phyloP scores from a whole-genome alignment of 2,797 vertebrate species.

The Cephalopachus bancanus region DNA sequence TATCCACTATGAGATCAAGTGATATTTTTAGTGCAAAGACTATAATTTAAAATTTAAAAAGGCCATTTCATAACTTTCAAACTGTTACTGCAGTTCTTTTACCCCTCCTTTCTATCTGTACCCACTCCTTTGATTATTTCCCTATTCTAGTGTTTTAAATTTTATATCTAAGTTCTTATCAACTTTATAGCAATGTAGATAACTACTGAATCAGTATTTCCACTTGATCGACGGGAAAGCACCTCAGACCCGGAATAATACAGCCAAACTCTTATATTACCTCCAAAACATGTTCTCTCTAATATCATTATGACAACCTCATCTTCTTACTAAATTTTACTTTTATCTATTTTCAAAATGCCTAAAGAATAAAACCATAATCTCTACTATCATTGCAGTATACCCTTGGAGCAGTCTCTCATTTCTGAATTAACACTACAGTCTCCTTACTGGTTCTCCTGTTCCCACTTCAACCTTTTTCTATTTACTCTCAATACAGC shows the following conservation, averaged over 20 bases:
- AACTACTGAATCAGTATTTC: background rate
- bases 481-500: background rate
- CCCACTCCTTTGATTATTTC: background rate
- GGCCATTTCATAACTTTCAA: slow-evolving; percentile 21
- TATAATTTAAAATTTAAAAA: slow-evolving; percentile 56
- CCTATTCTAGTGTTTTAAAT: background rate
- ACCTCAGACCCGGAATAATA: background rate
- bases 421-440: background rate
- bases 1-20: slow-evolving; percentile 59
- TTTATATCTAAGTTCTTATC: background rate
- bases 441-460: background rate
- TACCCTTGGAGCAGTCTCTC: background rate
- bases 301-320: background rate
- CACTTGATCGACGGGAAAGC: background rate
- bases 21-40: slow-evolving; percentile 72
- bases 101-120: background rate
- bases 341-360: background rate
- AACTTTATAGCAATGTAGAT: background rate
- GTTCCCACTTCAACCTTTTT: background rate
- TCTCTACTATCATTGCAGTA: background rate
- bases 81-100: background rate
- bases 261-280: background rate
- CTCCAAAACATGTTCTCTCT: background rate
- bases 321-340: background rate
- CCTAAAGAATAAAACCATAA: background rate